Percentiles rank a stretch among this genome's conserved stretches.
Evolutionary conservation across 2,113 vertebrate species (phyloP).

Genomic region (Ivindomyrus marchei): DNA sequence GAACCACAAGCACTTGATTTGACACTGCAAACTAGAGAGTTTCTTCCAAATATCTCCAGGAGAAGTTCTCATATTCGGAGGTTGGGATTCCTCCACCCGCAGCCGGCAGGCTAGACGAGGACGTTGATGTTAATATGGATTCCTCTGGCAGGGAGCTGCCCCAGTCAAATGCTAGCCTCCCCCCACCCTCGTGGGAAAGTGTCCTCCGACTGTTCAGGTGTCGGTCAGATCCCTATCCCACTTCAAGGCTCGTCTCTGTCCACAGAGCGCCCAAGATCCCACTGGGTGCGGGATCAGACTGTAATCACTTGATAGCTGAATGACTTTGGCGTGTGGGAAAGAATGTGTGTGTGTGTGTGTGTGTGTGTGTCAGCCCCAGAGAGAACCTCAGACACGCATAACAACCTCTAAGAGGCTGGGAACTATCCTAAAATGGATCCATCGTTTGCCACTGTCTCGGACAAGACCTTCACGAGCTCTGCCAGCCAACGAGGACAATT

Average conservation of each 20-base stretch:
- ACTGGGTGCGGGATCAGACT: neutral
- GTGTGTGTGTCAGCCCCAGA: neutral
- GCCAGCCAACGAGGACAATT: neutral
- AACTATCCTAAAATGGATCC: constrained; percentile 5
- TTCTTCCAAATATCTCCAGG: neutral
- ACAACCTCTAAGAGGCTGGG: neutral
- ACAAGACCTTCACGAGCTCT: neutral
- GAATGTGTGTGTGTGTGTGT: neutral
- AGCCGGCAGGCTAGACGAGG: neutral
- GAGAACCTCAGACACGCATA: neutral
- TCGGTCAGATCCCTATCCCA: neutral
- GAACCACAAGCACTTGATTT: neutral
- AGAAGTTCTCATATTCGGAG: neutral
- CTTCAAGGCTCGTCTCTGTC: neutral
- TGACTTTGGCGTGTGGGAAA: neutral
- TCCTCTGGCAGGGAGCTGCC: neutral
- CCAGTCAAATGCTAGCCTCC: neutral
- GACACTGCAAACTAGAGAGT: neutral
- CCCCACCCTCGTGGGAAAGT: neutral
- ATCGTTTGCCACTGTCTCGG: neutral
- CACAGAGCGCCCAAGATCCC: too few relatives aligned
- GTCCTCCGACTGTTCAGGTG: neutral
- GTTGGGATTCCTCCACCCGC: neutral
- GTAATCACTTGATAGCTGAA: neutral
- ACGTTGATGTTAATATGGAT: neutral